Evolutionary conservation across 1,140 invertebrate genomes (phyloP), one percentile per base, ranked within the genome.

Genomic region (Macrosteles quadrilineatus): DNA sequence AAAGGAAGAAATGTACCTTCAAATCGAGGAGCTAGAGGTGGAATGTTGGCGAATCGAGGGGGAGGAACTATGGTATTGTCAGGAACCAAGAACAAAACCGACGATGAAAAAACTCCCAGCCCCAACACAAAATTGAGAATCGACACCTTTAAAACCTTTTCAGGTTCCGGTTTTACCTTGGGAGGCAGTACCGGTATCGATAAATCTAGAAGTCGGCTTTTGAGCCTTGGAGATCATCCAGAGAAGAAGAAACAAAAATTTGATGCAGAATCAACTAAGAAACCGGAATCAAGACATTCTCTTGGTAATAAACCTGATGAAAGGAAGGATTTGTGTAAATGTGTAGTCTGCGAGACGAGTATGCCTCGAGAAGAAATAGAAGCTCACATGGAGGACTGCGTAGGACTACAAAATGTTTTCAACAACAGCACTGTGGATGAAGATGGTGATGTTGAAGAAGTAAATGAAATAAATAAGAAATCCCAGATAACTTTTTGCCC

Each of bases 271-370:
- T n/a, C n/a, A n/a, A n/a, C n/a, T n/a, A 11, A 14, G 2, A 59
- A 59, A 59, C 4, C 9, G 27, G 25, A 25, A 6, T 4, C 4
- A 11, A 17, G 47, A 17, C n/a, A 4, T 50, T 36, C 32, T 36
- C 4, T 14, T 36, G 32, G 32, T 36, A 36, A 36, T 36, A 59
- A 59, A 9, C 2, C 25, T 59, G 25, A 59, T 21, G 27, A 59
- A 6, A 17, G 0, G 19, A 65, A 73, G 32, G 73, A 73, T 64
- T 31, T 59, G 1, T 80, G 81, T 31, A 77, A 79, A 55, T 88
- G 87, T 79, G 84, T 85, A 12, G 76, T 87, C 57, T 90, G 87
- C 76, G 77, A 77, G 63, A 75, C 68, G 19, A 75, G 68, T 69
- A 63, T 88, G 14, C 70, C 74, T 45, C 70, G 73, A 64, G 55